These are phyloP conservation scores for Tupaia tana DNA, from an alignment of 2,113 vertebrate genomes.

Conservation along the genomic window DNA sequence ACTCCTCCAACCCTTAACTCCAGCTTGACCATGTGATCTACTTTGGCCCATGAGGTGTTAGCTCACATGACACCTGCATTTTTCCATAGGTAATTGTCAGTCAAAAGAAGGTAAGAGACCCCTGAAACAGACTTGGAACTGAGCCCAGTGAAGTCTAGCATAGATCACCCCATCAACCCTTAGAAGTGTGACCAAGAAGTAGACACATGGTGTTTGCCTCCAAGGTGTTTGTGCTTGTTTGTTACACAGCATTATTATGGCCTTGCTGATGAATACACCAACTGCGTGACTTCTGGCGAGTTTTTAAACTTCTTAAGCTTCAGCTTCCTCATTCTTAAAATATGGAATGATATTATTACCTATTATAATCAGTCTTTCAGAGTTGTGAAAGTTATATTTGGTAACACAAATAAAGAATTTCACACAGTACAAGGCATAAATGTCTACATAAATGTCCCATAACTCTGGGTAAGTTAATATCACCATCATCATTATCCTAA, in stretches of 20 bases:
- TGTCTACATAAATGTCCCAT: neutral
- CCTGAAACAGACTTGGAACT: neutral
- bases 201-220: neutral
- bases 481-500: neutral
- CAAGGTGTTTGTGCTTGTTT: neutral
- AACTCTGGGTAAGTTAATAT: neutral
- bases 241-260: fast-evolving
- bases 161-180: no score
- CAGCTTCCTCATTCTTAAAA: neutral
- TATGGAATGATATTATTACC: neutral
- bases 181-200: neutral
- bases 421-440: neutral
- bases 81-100: neutral
- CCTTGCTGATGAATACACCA: neutral
- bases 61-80: neutral
- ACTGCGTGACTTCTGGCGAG: neutral
- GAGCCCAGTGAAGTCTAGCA: neutral
- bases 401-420: neutral
- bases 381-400: neutral
- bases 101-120: neutral
- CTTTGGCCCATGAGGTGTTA: neutral
- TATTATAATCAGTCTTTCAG: neutral
- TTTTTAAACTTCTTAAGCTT: neutral
- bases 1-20: neutral
- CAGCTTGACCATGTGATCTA: neutral